phyloP scores from a whole-genome alignment of 2,113 vertebrate genomes.

The Conger conger region DNA sequence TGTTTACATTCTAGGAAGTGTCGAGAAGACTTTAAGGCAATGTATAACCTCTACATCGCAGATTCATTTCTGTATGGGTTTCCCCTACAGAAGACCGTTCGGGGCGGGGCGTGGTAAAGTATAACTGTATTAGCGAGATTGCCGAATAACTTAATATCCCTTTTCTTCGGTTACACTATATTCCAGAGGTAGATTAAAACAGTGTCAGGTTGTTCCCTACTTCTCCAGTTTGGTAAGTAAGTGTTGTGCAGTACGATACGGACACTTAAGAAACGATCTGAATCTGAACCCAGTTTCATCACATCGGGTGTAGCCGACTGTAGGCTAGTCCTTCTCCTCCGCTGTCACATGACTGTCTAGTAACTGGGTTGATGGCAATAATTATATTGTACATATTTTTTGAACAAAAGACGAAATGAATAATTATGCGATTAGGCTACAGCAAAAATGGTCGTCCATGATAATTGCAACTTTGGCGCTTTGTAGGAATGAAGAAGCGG shows the following conservation, averaged over 20 bases:
- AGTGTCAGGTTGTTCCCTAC: not conserved
- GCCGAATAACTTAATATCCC: no score
- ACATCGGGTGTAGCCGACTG: not conserved
- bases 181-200: not conserved
- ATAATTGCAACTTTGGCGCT: no score
- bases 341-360: not conserved
- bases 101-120: not conserved
- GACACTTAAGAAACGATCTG: no score
- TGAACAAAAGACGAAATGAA: no score
- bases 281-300: not conserved
- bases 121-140: not conserved
- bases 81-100: not conserved
- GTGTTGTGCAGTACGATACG: no score
- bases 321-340: not conserved
- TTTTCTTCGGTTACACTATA: not conserved
- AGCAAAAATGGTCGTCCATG: no score
- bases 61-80: no score
- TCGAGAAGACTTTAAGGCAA: no score
- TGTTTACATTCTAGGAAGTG: not conserved
- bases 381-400: not conserved
- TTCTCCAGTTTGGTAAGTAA: no score
- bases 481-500: not conserved
- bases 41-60: no score
- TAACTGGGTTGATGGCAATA: not conserved
- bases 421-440: no score